Evolutionary conservation across 64 coral and sea anemone genomes (phyloP).

Genomic region (Actinia tenebrosa): DNA sequence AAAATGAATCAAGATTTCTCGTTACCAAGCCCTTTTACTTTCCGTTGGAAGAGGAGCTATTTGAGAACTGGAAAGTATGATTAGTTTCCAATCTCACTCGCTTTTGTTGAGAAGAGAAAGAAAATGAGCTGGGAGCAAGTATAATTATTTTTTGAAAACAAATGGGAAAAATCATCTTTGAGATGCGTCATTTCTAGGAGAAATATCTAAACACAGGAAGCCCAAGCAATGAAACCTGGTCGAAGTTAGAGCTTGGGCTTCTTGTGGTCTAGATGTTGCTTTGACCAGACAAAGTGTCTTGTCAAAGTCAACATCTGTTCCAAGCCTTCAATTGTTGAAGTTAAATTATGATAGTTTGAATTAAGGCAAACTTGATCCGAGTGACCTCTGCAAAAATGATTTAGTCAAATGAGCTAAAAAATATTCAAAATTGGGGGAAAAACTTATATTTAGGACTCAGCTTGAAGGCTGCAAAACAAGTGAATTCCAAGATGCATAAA

Average conservation of each 20-base stretch:
- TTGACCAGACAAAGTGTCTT: background rate
- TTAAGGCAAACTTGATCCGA: background rate
- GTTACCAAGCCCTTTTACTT: background rate
- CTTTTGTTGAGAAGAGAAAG: background rate
- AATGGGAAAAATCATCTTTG: slow-evolving; percentile 10
- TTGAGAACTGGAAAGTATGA: background rate
- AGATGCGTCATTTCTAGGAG: background rate
- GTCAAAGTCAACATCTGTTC: slow-evolving; percentile 3
- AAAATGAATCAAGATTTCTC: background rate
- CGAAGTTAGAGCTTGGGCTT: background rate
- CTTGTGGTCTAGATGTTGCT: background rate
- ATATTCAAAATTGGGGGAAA: too few relatives aligned
- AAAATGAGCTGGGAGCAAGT: background rate
- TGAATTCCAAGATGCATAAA: too few relatives aligned
- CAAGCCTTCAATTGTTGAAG: slow-evolving; percentile 32
- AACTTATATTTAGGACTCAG: too few relatives aligned
- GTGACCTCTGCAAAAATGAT: background rate
- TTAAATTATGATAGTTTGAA: slow-evolving; percentile 8
- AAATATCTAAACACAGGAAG: slow-evolving; percentile 7
- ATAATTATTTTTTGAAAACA: slow-evolving; percentile 3
- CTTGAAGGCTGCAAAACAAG: too few relatives aligned
- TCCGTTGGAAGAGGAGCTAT: background rate
- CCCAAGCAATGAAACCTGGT: background rate
- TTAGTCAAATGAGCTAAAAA: background rate
- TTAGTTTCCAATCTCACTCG: background rate